These are phyloP conservation scores for Spea multiplicata DNA, from an alignment of 2,113 vertebrate species.

Conservation along the genomic window DNA sequence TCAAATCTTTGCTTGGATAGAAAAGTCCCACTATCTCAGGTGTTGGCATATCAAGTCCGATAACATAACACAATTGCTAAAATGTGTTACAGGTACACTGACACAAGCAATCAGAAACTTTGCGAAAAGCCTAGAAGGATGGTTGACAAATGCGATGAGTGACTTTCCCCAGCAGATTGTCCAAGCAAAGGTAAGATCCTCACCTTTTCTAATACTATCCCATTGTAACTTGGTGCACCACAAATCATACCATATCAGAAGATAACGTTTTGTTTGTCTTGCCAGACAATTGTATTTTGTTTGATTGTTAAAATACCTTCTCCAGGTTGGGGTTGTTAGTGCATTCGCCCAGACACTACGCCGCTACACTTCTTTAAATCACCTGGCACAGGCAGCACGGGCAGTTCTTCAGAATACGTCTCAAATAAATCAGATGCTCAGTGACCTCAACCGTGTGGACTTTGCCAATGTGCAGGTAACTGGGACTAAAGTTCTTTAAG, in stretches of 20 bases:
- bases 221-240: too few species aligned
- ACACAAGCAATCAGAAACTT: conserved; percentile 97
- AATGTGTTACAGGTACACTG: conserved; percentile 77
- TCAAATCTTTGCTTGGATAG: too few species aligned
- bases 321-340: conserved; percentile 87
- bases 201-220: not conserved
- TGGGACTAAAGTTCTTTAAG: not conserved
- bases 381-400: conserved; percentile 90
- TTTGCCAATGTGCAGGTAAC: conserved; percentile 95
- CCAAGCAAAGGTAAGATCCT: conserved; percentile 83
- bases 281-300: too few species aligned
- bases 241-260: too few species aligned
- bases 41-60: too few species aligned
- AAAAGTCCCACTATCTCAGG: too few species aligned
- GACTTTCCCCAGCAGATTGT: conserved; percentile 88
- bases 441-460: conserved; percentile 96
- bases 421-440: conserved; percentile 99
- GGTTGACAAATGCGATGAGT: conserved; percentile 91
- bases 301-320: not conserved
- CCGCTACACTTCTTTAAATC: conserved; percentile 94
- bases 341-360: conserved; percentile 92
- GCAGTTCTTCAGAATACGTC: conserved; percentile 97
- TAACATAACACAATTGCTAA: too few species aligned
- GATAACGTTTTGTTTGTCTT: too few species aligned
- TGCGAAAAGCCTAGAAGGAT: conserved; percentile 94